phyloP scores from a whole-genome alignment of 2,888 invertebrate genomes.

The Ophraella communa region DNA sequence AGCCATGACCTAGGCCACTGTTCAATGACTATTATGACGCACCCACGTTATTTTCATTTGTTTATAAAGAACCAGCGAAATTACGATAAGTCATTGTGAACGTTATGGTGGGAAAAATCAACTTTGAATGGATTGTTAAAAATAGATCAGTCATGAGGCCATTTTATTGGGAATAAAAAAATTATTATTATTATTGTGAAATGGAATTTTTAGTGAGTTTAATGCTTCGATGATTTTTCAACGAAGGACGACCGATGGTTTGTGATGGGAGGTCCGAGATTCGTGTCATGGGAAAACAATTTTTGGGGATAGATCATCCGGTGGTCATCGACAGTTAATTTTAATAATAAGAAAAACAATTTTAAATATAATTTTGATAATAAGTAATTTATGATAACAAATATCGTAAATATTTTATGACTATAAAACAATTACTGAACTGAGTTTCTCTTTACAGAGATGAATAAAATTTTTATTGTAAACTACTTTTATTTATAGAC shows the following conservation, averaged over 20 bases:
- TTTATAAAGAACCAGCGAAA: slow-evolving; percentile 34
- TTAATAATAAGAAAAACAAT: neutral
- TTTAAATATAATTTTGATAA: too few relatives aligned
- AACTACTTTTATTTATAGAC: too few relatives aligned
- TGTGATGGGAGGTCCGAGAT: neutral
- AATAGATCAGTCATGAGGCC: slow-evolving; percentile 14
- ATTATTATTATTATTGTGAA: slow-evolving; percentile 5
- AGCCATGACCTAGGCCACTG: slow-evolving; percentile 54
- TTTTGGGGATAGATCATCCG: neutral
- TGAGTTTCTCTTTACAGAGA: too few relatives aligned
- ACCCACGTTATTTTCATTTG: slow-evolving; percentile 45
- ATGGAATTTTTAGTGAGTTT: slow-evolving; percentile 5
- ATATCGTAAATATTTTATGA: too few relatives aligned
- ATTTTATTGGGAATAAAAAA: slow-evolving; percentile 1
- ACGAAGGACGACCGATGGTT: neutral
- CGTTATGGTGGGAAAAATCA: slow-evolving; percentile 17
- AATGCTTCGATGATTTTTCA: neutral
- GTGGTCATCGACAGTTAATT: neutral
- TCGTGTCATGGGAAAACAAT: slow-evolving; percentile 1
- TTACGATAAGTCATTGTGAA: slow-evolving; percentile 28
- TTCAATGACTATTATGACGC: slow-evolving; percentile 53
- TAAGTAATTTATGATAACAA: too few relatives aligned
- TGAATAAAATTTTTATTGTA: too few relatives aligned
- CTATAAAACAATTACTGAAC: too few relatives aligned
- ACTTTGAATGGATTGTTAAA: slow-evolving; percentile 21